phyloP scores from a whole-genome alignment of 37 sponge, comb jelly and placozoan species.

The Bolinopsis microptera region DNA sequence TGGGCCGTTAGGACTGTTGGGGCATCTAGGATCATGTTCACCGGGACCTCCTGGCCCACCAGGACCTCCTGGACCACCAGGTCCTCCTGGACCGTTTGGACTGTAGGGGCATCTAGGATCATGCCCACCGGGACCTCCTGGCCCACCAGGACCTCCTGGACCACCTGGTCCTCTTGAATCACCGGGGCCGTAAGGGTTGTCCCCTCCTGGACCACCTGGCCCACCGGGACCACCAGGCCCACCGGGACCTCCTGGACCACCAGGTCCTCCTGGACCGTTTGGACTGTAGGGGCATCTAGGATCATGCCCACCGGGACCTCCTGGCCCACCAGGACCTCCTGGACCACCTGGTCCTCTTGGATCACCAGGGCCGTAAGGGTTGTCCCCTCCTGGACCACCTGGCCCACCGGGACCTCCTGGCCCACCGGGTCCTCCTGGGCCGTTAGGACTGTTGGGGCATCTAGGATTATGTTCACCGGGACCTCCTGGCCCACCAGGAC shows the following conservation, averaged over 20 bases:
- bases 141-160: neutral
- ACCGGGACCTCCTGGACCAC: neutral
- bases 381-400: neutral
- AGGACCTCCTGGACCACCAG: constrained; percentile 38
- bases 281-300: neutral
- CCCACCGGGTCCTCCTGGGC: constrained; percentile 2
- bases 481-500: constrained; percentile 37
- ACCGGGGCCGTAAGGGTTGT: neutral
- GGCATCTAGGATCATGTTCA: neutral
- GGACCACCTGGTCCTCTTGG: constrained; percentile 25
- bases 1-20: neutral
- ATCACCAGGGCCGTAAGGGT: neutral
- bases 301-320: neutral
- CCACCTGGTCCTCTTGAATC: neutral
- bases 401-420: constrained; percentile 45
- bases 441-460: neutral
- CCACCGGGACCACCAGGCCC: neutral
- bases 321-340: constrained; percentile 45
- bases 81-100: neutral
- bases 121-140: neutral
- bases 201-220: neutral
- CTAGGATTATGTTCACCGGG: neutral
- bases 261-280: neutral
- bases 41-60: constrained; percentile 29
- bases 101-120: neutral